Evolutionary conservation across 2,113 vertebrate species (phyloP), one percentile per base, ranked within the genome.

Genomic region (Coracopsis vasa): DNA sequence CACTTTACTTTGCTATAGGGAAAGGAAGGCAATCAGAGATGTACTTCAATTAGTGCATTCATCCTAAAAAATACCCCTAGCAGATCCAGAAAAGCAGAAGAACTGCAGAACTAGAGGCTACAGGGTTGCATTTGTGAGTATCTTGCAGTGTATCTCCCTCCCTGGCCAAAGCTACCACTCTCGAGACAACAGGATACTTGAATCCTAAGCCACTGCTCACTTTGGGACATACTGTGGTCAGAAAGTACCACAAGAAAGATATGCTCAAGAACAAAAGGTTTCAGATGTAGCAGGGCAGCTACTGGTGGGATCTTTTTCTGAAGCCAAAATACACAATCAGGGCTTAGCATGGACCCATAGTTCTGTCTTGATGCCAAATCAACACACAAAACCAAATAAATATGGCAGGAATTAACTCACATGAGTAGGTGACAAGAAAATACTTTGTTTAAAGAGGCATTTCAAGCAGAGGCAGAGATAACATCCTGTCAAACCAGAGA

Each of bases 101-200:
- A 86, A 44, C 3, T 8, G 39, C 45, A 50, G 33, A 41, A 45
- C 13, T 11, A 47, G 53, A 65, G 41, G 20, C 74, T 54, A 25
- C 25, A 13, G 42, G n/a, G 21, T 28, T 75, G 23, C 6, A 2
- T 6, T 29, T 33, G 14, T 0, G 0, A 74, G 9, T 1, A 67
- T 11, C 44, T 9, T 39, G 25, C 44, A 53, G 41, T 1, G 5
- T 31, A 18, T 27, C 14, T 27, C 16, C 53, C 44, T 69, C 70
- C 41, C 72, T 47, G 44, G 54, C 84, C 61, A 29, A 3, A 67
- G 39, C 39, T 29, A 25, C 75, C 2, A 0, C 53, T 54, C 28
- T 35, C 17, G 8, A 25, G 44, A 48, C 66, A 88, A 21, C 24
- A 53, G 44, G 41, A 48, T 0, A 39, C 31, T 17, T 81, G 6